Evolutionary conservation across 2,797 vertebrate species (phyloP).

Genomic region (Bovichtus diacanthus): DNA sequence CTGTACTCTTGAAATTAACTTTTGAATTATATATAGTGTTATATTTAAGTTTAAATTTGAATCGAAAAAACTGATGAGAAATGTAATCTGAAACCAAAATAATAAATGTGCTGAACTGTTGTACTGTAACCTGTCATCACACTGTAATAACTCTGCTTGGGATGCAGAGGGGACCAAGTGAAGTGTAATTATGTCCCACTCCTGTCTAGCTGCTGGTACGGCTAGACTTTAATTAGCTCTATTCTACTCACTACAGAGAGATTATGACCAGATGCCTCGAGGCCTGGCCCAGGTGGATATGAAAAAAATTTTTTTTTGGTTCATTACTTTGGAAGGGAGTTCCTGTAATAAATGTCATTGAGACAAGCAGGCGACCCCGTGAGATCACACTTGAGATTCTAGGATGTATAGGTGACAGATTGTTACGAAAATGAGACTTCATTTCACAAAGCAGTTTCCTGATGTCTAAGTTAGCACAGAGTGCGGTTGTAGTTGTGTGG

Average conservation of each 20-base stretch:
- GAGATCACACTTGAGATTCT: constrained; percentile 46
- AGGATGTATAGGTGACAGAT: constrained; percentile 39
- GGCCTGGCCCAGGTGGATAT: constrained; percentile 62
- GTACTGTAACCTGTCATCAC: constrained; percentile 27
- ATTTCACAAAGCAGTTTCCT: constrained; percentile 51
- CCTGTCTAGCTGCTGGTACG: constrained; percentile 58
- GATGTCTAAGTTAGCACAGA: constrained; percentile 37
- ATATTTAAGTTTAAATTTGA: constrained; percentile 9
- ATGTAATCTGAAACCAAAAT: neutral
- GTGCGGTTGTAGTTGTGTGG: no score
- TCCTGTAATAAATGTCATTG: constrained; percentile 65
- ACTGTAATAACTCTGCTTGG: constrained; percentile 33
- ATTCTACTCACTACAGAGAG: constrained; percentile 64
- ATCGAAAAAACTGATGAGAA: neutral
- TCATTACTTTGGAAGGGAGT: constrained; percentile 68
- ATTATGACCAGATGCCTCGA: constrained; percentile 69
- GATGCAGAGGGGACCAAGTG: constrained; percentile 44
- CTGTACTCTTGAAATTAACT: neutral
- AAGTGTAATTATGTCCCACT: constrained; percentile 72
- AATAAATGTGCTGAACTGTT: neutral
- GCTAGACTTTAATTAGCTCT: constrained; percentile 76
- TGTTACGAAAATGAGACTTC: constrained; percentile 52
- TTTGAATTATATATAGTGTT: constrained; percentile 4
- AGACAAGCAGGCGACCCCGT: constrained; percentile 51
- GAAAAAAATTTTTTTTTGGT: constrained; percentile 45